Evolutionary conservation across 2,113 vertebrate genomes (phyloP), one percentile per base, ranked within the genome.

Genomic region (Theristicus caerulescens): DNA sequence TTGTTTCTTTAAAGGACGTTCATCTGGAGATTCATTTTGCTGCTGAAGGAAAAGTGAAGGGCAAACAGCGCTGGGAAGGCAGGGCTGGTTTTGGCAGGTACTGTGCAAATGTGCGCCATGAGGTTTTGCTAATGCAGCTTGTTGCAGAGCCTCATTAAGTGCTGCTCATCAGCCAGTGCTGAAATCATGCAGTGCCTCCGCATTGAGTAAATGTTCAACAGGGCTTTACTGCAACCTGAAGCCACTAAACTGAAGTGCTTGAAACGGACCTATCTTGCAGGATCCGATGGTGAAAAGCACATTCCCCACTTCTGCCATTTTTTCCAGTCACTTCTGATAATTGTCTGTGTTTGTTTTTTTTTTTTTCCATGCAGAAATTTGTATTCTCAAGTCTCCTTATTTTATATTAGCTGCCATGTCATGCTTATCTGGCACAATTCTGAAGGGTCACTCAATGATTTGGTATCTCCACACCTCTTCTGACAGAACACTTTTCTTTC

Each of bases 141-240:
- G 15, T 72, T 32, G 61, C 77, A 81, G 86, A 59, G 78, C 67
- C 69, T 95, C 82, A 1, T 61, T 12, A 49, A 83, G 61, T 52
- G 61, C 94, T 88, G 78, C 87, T 91, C 69, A 40, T 78, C 86
- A 69, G 49, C 66, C 74, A 49, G 85, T 9, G 44, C 83, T 57
- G 51, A 54, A n/a, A 31, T 26, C 21, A 1, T 3, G 62, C 77
- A 3, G 65, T 26, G 58, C 67, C 62, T 64, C 76, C 84, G 87
- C 82, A 4, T 3, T 4, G n/a, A 34, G 40, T 9, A 26, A 1
- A 6, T 20, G 62, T 38, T 69, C 84, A 38, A 17, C 66, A 62
- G 17, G 85, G 73, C 77, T 61, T 26, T 58, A 26, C 34, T 70
- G 59, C 80, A 36, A 0, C 61, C 73, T 52, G 26, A 40, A 82